Percentiles rank a stretch among this genome's conserved stretches.
Conservation (phyloP, 2,113 vertebrate species). For the Pycnonotus jocosus region DNA sequence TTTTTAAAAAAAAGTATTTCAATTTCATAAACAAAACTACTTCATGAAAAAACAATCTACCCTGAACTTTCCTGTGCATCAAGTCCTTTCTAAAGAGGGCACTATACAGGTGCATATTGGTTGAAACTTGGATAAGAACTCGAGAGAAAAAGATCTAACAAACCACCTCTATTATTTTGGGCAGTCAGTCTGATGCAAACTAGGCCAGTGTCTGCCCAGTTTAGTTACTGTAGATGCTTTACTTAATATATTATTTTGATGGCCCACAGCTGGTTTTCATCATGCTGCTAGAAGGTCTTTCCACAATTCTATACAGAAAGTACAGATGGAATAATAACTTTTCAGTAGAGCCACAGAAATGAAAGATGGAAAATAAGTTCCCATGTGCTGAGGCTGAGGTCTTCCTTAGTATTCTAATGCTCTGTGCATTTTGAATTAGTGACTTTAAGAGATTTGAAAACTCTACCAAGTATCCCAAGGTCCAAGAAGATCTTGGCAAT, state of each 20-base stretch:
- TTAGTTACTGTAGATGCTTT: not conserved
- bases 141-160: not conserved
- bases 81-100: not conserved
- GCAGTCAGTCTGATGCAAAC: not conserved
- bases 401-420: not conserved
- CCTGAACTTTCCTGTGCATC: not conserved
- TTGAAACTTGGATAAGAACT: not conserved
- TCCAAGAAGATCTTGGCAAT: not conserved
- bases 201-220: not conserved
- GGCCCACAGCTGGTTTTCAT: conserved; percentile 38
- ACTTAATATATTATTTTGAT: conserved; percentile 18
- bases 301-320: conserved; percentile 8
- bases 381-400: not conserved
- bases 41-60: not conserved
- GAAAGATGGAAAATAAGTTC: conserved; percentile 2
- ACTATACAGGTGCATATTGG: not conserved
- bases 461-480: not conserved
- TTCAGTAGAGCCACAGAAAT: conserved; percentile 11
- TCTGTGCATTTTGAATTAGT: not conserved
- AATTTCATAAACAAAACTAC: not conserved
- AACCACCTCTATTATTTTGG: not conserved
- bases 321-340: conserved; percentile 33
- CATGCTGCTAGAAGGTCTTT: conserved; percentile 2
- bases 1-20: not conserved
- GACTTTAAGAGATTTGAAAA: conserved; percentile 6